Conservation (phyloP, 2,113 vertebrate species). For the Harpagus bidentatus region DNA sequence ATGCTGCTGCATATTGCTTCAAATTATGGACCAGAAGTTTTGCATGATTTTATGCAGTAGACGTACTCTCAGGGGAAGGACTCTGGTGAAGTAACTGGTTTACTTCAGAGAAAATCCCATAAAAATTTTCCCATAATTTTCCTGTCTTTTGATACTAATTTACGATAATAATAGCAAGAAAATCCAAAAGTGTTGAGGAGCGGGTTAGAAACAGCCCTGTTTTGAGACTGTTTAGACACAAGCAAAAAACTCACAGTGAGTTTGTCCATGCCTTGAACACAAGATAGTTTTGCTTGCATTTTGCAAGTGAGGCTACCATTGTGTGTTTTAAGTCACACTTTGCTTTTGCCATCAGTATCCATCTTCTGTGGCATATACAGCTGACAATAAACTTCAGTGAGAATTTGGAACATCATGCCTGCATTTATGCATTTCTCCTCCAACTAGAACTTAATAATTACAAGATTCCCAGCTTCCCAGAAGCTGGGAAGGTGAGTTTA, state of each 20-base stretch:
- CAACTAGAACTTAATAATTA: not conserved
- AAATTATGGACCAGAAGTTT: constrained; percentile 14
- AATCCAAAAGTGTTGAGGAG: not conserved
- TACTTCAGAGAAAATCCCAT: constrained; percentile 42
- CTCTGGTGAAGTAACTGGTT: not conserved
- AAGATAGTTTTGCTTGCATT: not conserved
- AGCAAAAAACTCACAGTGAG: not conserved
- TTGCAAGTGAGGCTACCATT: not conserved
- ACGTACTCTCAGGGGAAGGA: not conserved
- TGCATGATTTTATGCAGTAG: not conserved
- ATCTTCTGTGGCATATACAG: not conserved
- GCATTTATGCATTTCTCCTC: not conserved
- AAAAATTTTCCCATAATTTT: not conserved
- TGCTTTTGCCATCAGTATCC: not conserved
- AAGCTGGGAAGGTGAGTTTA: not conserved
- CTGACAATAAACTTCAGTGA: not conserved
- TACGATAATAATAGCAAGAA: not conserved
- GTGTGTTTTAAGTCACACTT: not conserved
- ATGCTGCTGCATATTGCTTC: constrained; percentile 4
- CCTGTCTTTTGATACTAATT: not conserved
- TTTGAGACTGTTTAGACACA: not conserved
- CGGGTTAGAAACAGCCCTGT: not conserved
- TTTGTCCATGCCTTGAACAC: not conserved
- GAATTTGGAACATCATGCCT: not conserved
- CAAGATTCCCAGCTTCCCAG: not conserved